phyloP scores from a whole-genome alignment of 2,113 vertebrate genomes.

The Apteryx mantelli region DNA sequence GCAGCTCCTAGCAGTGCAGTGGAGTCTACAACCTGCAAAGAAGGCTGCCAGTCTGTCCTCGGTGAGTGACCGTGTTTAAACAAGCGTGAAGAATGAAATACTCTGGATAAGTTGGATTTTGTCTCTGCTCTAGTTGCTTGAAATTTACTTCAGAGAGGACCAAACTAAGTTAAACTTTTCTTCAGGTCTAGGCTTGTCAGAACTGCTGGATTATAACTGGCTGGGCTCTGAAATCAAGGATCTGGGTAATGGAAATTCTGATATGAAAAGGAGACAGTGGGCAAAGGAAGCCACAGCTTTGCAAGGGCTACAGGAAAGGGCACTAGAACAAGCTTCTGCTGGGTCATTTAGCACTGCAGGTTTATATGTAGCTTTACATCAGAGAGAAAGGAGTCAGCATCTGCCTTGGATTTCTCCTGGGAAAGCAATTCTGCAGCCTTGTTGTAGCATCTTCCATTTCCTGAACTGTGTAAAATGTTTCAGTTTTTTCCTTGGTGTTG shows the following conservation, averaged over 20 bases:
- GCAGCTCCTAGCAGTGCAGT: neutral
- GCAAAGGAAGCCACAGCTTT: neutral
- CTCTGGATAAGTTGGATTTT: slow-evolving; percentile 25
- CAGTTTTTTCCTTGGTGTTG: neutral
- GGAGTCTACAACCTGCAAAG: neutral
- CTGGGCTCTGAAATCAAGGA: neutral
- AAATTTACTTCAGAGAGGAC: neutral
- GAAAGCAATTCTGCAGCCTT: slow-evolving; percentile 2
- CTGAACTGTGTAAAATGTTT: neutral
- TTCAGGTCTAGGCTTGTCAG: neutral
- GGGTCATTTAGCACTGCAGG: neutral
- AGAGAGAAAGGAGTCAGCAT: neutral
- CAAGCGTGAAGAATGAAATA: slow-evolving; percentile 44
- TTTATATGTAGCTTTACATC: neutral
- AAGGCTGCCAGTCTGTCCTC: slow-evolving; percentile 34
- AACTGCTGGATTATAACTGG: neutral
- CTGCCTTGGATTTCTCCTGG: neutral
- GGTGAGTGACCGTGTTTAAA: slow-evolving; percentile 40
- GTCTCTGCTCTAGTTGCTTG: neutral
- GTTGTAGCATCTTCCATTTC: slow-evolving; percentile 6
- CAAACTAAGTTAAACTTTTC: slow-evolving; percentile 38
- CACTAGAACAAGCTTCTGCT: neutral
- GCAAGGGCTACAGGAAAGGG: neutral
- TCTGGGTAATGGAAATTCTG: neutral
- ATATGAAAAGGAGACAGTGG: neutral